Conservation (phyloP, 2,797 vertebrate species). For the Triplophysa yarkandensis region DNA sequence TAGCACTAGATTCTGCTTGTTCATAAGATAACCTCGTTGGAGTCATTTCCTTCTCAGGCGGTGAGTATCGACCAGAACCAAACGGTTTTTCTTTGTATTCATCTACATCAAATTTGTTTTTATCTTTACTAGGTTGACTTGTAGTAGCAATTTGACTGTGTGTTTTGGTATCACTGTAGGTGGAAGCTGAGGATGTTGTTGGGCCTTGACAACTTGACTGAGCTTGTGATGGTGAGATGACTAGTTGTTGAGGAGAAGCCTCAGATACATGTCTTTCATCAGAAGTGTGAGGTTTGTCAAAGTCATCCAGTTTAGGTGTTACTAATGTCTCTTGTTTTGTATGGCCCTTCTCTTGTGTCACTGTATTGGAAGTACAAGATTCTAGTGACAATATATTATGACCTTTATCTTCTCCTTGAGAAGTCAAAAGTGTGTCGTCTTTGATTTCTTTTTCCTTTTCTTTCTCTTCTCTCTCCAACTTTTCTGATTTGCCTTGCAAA, state of each 20-base stretch:
- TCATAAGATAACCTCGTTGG: constrained; percentile 51
- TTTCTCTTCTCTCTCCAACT: constrained; percentile 73
- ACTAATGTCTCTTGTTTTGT: constrained; percentile 29
- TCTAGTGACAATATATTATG: constrained; percentile 37
- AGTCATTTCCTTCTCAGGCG: constrained; percentile 71
- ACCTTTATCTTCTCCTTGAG: constrained; percentile 33
- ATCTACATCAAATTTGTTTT: constrained; percentile 63
- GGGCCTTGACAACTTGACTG: constrained; percentile 25
- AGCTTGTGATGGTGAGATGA: constrained; percentile 35
- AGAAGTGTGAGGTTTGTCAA: constrained; percentile 27
- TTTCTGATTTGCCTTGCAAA: constrained; percentile 76
- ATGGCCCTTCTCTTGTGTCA: constrained; percentile 41
- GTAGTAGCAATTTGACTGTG: constrained; percentile 25
- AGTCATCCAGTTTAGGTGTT: constrained; percentile 20
- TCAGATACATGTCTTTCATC: constrained; percentile 19
- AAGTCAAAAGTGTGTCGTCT: constrained; percentile 27
- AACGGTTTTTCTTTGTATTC: constrained; percentile 61
- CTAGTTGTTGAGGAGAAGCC: constrained; percentile 17
- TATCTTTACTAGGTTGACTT: constrained; percentile 63
- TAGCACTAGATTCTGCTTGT: constrained; percentile 37
- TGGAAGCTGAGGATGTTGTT: constrained; percentile 24
- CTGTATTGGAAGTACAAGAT: constrained; percentile 28
- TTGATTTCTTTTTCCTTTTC: constrained; percentile 65
- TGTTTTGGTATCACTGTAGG: constrained; percentile 14
- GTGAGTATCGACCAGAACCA: constrained; percentile 66